Percentiles rank a stretch among this genome's conserved stretches.
phyloP scores from a whole-genome alignment of 2,113 vertebrate species.

The Lamprologus lemairii region DNA sequence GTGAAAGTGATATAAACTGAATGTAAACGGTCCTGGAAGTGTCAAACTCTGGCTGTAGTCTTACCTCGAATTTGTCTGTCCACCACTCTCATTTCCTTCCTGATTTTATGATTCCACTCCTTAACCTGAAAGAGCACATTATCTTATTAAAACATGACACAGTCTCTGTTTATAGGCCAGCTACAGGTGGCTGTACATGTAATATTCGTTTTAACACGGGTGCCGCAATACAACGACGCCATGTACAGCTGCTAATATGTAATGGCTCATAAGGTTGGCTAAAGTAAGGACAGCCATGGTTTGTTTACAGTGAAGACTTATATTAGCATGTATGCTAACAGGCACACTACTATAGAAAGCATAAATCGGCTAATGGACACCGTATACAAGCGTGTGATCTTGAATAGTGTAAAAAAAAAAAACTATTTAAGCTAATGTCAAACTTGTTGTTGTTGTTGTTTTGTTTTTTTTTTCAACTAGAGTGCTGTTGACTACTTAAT shows the following conservation, averaged over 20 bases:
- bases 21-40: background rate
- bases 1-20: background rate
- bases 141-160: background rate
- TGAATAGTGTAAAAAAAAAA: background rate
- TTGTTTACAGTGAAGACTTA: constrained; percentile 52
- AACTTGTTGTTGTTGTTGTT: background rate
- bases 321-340: constrained; percentile 24
- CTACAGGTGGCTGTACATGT: background rate
- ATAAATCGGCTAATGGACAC: background rate
- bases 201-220: background rate
- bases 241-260: background rate
- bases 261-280: background rate
- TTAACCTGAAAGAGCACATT: constrained; percentile 74
- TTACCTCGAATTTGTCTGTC: constrained; percentile 97
- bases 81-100: constrained; percentile 92
- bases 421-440: accelerated
- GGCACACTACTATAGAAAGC: background rate
- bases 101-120: constrained; percentile 94
- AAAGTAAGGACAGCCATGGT: background rate
- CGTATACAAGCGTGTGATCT: background rate
- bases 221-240: background rate
- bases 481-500: background rate
- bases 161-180: no score
- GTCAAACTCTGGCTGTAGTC: background rate
- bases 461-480: background rate